Percentiles rank a stretch among this genome's conserved stretches.
Evolutionary conservation across 1,140 invertebrate species (phyloP).

Genomic region (Samia ricini): DNA sequence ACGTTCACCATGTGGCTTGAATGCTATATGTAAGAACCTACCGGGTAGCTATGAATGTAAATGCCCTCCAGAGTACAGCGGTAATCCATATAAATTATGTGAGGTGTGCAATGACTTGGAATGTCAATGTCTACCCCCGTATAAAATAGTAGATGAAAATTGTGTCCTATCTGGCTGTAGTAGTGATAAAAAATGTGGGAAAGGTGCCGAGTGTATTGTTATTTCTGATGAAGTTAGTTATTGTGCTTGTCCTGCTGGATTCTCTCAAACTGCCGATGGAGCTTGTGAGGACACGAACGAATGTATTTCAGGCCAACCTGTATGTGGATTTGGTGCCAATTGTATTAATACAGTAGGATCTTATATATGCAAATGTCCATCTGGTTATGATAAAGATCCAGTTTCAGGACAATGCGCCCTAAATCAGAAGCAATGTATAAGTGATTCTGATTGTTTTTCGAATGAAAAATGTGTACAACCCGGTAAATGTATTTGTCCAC

Average conservation of each 20-base stretch:
- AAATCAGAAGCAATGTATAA: slow-evolving; percentile 87
- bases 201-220: slow-evolving; percentile 91
- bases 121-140: slow-evolving; percentile 92
- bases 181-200: slow-evolving; percentile 86
- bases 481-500: slow-evolving; percentile 92
- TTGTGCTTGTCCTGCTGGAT: slow-evolving; percentile 92
- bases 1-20: slow-evolving; percentile 88
- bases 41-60: slow-evolving; percentile 96
- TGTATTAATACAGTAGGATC: slow-evolving; percentile 90
- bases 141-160: slow-evolving; percentile 88
- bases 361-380: slow-evolving; percentile 89
- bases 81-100: slow-evolving; percentile 92
- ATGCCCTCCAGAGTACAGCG: slow-evolving; percentile 90
- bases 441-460: slow-evolving; percentile 88
- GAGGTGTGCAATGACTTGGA: slow-evolving; percentile 90
- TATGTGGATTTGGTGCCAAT: slow-evolving; percentile 91
- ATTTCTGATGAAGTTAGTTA: slow-evolving; percentile 94
- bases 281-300: slow-evolving; percentile 91
- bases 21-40: slow-evolving; percentile 94
- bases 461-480: slow-evolving; percentile 95
- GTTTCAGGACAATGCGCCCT: slow-evolving; percentile 86
- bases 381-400: slow-evolving; percentile 81
- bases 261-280: slow-evolving; percentile 84
- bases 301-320: slow-evolving; percentile 85
- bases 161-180: slow-evolving; percentile 92